Conservation (phyloP, 2,888 invertebrate species). For the Drosophila histrio region DNA sequence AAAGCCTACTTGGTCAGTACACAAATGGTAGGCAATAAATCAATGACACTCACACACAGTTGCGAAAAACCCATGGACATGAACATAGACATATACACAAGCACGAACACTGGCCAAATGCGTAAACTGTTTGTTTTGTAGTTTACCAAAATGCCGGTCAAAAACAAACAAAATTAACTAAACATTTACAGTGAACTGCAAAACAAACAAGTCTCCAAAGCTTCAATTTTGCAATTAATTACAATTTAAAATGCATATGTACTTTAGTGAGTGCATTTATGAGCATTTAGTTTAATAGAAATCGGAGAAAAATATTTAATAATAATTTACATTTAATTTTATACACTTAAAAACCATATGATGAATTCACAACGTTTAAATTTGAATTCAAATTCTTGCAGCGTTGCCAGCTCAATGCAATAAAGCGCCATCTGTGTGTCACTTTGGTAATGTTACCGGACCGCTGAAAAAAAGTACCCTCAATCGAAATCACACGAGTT, state of each 20-base stretch:
- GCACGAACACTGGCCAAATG: slow-evolving; percentile 20
- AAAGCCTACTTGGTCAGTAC: slow-evolving; percentile 46
- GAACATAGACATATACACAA: slow-evolving; percentile 14
- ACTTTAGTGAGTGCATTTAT: neutral
- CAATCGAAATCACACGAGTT: neutral
- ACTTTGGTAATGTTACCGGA: slow-evolving; percentile 5
- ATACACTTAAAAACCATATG: no score
- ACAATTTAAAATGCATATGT: no score
- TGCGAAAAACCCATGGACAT: slow-evolving; percentile 9
- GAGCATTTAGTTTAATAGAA: neutral
- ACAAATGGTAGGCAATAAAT: slow-evolving; percentile 71
- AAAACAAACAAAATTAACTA: slow-evolving; percentile 32
- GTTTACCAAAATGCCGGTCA: slow-evolving; percentile 32
- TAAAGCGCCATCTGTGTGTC: slow-evolving; percentile 35
- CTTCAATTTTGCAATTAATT: neutral
- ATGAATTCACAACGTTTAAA: no score
- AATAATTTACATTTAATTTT: no score
- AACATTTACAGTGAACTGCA: neutral
- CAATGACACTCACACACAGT: slow-evolving; percentile 58
- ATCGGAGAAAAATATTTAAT: neutral
- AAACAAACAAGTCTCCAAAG: neutral
- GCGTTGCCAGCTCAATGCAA: neutral
- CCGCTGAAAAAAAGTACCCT: neutral
- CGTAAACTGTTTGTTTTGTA: slow-evolving; percentile 50
- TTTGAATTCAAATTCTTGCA: neutral